Evolutionary conservation across 2,888 invertebrate genomes (phyloP).

Genomic region (Laspeyria flexula): DNA sequence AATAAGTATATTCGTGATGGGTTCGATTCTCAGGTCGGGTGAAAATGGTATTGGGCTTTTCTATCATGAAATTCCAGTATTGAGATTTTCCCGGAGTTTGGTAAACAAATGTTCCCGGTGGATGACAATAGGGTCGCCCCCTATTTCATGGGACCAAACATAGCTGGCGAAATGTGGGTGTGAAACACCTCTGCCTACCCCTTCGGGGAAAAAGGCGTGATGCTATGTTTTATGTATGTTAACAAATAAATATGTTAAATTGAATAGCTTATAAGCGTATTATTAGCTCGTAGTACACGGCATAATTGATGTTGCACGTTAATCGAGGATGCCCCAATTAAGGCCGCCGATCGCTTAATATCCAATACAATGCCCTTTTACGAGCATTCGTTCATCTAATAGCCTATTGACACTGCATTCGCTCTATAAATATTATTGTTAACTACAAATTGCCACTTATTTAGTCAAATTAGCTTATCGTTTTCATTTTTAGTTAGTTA

Average conservation of each 20-base stretch:
- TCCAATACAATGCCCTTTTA: slow-evolving; percentile 64
- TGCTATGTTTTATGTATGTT: too few species aligned
- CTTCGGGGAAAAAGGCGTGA: too few species aligned
- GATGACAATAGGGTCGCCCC: too few species aligned
- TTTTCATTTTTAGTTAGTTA: background rate
- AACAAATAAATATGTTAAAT: background rate
- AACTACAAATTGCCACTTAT: background rate
- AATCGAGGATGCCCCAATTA: slow-evolving; percentile 58
- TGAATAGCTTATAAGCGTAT: slow-evolving; percentile 28
- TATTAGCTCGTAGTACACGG: slow-evolving; percentile 37
- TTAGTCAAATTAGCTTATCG: background rate
- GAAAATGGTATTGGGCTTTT: too few species aligned
- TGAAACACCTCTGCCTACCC: too few species aligned
- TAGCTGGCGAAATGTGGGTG: too few species aligned
- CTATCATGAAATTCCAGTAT: too few species aligned
- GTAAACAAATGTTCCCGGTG: too few species aligned
- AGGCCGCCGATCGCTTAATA: slow-evolving; percentile 59
- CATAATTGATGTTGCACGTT: slow-evolving; percentile 45
- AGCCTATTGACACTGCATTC: slow-evolving; percentile 50
- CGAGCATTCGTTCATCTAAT: slow-evolving; percentile 61
- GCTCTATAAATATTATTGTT: slow-evolving; percentile 26
- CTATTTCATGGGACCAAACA: too few species aligned
- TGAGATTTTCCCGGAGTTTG: too few species aligned
- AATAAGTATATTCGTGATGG: too few species aligned
- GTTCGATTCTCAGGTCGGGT: too few species aligned